A percentile compares a stretch with the other conserved stretches of the same genome.
phyloP scores from a whole-genome alignment of 2,888 invertebrate genomes.

The Oligia strigilis region DNA sequence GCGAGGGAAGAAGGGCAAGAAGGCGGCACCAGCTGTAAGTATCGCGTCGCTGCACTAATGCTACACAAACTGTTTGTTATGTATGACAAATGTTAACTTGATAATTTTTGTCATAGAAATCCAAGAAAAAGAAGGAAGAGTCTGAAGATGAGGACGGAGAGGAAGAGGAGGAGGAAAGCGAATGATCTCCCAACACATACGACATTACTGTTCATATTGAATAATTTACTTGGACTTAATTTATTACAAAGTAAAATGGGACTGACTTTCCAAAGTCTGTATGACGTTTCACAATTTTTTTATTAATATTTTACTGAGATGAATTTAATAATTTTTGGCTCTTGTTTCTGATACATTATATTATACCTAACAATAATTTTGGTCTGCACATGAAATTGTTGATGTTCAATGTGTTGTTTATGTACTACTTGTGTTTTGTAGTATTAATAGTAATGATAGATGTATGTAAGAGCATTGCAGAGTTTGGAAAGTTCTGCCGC shows the following conservation, averaged over 20 bases:
- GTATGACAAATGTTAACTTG: conserved; percentile 19
- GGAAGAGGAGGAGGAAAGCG: conserved; percentile 92
- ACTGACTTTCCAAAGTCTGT: conserved; percentile 90
- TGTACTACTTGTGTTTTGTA: conserved; percentile 77
- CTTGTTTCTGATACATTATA: conserved; percentile 70
- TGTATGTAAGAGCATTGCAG: conserved; percentile 81
- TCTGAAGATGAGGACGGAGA: conserved; percentile 92
- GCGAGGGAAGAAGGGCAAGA: conserved; percentile 90
- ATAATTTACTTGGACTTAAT: conserved; percentile 91
- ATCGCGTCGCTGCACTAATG: conserved; percentile 2
- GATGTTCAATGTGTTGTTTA: conserved; percentile 78
- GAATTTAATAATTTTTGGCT: conserved; percentile 67
- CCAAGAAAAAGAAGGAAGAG: conserved; percentile 92
- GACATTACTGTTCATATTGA: conserved; percentile 89
- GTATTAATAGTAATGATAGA: conserved; percentile 79
- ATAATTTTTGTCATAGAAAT: conserved; percentile 75
- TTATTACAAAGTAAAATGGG: conserved; percentile 90
- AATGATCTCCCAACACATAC: conserved; percentile 90
- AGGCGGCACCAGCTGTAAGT: conserved; percentile 86
- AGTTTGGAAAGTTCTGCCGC: conserved; percentile 89
- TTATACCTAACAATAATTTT: conserved; percentile 73
- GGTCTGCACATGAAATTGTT: conserved; percentile 82
- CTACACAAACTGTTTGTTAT: neutral
- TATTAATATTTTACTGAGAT: conserved; percentile 66
- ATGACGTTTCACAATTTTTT: conserved; percentile 71